Conservation (phyloP, 23 tunicate genomes). For the Phallusia fumigata region DNA sequence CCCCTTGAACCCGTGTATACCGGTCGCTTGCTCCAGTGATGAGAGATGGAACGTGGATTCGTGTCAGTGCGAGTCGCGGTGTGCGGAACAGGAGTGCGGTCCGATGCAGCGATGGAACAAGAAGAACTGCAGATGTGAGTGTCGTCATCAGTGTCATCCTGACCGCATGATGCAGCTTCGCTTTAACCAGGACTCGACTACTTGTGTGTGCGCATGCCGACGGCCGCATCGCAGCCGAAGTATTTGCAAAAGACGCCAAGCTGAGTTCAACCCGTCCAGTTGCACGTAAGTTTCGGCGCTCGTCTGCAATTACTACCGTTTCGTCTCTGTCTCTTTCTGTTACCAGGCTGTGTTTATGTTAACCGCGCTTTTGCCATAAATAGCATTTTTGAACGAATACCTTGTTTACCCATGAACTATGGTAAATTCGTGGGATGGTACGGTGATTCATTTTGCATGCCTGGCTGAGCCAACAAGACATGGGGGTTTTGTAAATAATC, state of each 20-base stretch:
- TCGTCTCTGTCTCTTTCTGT: neutral
- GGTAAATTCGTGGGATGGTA: too few species aligned
- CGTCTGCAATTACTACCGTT: too few species aligned
- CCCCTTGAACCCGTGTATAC: conserved; percentile 62
- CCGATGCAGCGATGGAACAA: conserved; percentile 62
- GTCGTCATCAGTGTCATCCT: conserved; percentile 61
- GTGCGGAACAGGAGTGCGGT: conserved; percentile 65
- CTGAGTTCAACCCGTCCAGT: conserved; percentile 3
- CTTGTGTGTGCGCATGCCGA: conserved; percentile 56
- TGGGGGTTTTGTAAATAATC: too few species aligned
- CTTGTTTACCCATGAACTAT: neutral
- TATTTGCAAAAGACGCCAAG: neutral
- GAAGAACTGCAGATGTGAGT: conserved; percentile 56
- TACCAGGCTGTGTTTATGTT: neutral
- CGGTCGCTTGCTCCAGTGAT: conserved; percentile 36
- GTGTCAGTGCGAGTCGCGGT: conserved; percentile 61
- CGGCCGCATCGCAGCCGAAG: conserved; percentile 12
- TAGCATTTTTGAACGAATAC: neutral
- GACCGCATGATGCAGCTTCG: conserved; percentile 46
- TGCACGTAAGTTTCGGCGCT: neutral
- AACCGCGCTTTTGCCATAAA: neutral
- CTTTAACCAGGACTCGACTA: conserved; percentile 41
- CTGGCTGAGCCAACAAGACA: too few species aligned
- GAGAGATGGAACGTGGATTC: conserved; percentile 61
- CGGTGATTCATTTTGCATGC: too few species aligned